Percentiles rank a stretch among this genome's conserved stretches.
phyloP scores from a whole-genome alignment of 2,888 invertebrate species.

The Eilema depressum region DNA sequence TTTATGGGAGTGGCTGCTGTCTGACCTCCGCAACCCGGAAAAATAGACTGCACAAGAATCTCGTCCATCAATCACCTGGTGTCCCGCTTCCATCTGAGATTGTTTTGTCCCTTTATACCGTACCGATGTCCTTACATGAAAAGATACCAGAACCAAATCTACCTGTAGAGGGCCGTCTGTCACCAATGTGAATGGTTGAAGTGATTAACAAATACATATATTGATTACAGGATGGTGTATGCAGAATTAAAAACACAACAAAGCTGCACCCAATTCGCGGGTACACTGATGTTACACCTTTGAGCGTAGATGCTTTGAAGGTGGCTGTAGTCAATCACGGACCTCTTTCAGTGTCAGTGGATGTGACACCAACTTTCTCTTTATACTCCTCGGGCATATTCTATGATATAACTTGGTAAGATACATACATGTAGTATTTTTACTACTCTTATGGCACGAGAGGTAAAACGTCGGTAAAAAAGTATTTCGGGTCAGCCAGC shows the following conservation, averaged over 20 bases:
- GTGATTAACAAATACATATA: not conserved
- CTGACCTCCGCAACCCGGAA: too few relatives aligned
- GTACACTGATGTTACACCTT: constrained; percentile 94
- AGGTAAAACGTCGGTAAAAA: too few relatives aligned
- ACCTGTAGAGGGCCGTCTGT: not conserved
- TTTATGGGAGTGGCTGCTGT: too few relatives aligned
- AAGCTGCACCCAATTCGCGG: constrained; percentile 90
- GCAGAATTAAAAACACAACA: constrained; percentile 90
- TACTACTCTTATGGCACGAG: too few relatives aligned
- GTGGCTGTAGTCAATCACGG: constrained; percentile 94
- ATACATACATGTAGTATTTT: not conserved
- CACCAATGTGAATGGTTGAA: not conserved
- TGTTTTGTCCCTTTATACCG: too few relatives aligned
- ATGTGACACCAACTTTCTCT: constrained; percentile 88
- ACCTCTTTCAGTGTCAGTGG: constrained; percentile 94
- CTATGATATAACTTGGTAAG: constrained; percentile 69
- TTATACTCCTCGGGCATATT: constrained; percentile 70
- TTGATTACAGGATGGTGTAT: constrained; percentile 91
- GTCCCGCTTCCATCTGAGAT: too few relatives aligned
- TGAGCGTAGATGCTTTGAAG: constrained; percentile 90
- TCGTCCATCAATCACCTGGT: too few relatives aligned
- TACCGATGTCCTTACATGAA: not conserved
- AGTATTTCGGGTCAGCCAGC: too few relatives aligned
- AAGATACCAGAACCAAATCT: not conserved
- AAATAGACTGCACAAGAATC: too few relatives aligned